Conservation (phyloP, 92 coral and sea anemone genomes). For the Porites cylindrica region DNA sequence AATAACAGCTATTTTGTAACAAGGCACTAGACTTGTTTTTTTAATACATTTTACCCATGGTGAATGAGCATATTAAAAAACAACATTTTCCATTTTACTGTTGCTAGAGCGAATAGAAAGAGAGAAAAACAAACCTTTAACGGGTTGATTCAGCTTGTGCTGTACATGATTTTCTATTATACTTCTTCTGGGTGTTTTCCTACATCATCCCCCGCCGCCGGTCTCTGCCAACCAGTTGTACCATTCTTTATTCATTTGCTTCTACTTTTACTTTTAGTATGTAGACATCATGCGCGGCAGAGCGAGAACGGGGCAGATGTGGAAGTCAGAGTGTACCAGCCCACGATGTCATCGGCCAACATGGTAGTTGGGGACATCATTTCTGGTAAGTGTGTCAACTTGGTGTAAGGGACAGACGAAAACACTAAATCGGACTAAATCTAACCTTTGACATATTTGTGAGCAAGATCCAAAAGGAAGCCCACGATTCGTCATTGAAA, state of each 20-base stretch:
- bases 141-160: no score
- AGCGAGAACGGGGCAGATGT: constrained; percentile 26
- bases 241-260: constrained; percentile 28
- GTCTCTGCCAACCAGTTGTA: constrained; percentile 34
- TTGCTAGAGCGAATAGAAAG: constrained; percentile 8
- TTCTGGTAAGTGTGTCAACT: constrained; percentile 19
- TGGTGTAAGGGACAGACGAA: constrained; percentile 27
- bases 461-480: constrained; percentile 25
- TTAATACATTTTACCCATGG: constrained; percentile 15
- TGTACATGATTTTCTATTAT: not conserved
- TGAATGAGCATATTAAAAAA: constrained; percentile 18
- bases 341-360: constrained; percentile 41
- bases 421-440: constrained; percentile 13
- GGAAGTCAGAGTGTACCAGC: constrained; percentile 27
- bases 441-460: constrained; percentile 17
- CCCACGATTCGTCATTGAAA: constrained; percentile 26
- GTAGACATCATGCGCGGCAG: constrained; percentile 20
- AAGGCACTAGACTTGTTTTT: constrained; percentile 12
- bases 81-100: constrained; percentile 22
- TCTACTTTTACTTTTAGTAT: constrained; percentile 20
- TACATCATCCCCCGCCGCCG: not conserved
- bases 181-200: constrained; percentile 22
- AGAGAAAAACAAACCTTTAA: not conserved
- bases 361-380: constrained; percentile 38
- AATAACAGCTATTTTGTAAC: constrained; percentile 21